Conservation (phyloP, 2,113 vertebrate species). For the Trinectes maculatus region DNA sequence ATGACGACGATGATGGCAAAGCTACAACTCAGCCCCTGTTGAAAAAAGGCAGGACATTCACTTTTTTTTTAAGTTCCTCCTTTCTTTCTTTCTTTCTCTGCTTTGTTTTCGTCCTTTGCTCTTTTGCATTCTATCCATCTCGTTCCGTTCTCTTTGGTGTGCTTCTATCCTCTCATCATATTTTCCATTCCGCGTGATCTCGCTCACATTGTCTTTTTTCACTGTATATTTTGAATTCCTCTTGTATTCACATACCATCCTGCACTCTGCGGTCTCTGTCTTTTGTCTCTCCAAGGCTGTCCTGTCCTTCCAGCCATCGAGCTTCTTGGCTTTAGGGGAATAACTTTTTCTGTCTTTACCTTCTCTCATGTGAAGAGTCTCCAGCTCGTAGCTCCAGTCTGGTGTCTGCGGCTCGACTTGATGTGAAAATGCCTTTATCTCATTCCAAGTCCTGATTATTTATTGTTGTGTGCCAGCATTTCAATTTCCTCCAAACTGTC, state of each 20-base stretch:
- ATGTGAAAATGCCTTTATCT: constrained; percentile 36
- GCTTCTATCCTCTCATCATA: background rate
- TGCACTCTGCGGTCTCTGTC: constrained; percentile 43
- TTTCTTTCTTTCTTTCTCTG: constrained; percentile 18
- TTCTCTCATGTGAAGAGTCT: constrained; percentile 25
- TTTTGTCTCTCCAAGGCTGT: constrained; percentile 20
- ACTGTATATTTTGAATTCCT: constrained; percentile 31
- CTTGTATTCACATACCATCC: constrained; percentile 26
- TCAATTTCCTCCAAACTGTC: constrained; percentile 33
- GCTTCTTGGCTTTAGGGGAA: constrained; percentile 32
- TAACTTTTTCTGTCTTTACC: constrained; percentile 39
- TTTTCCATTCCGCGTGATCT: background rate
- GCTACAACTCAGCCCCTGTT: constrained; percentile 94
- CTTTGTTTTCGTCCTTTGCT: constrained; percentile 5
- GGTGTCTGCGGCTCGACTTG: constrained; percentile 28
- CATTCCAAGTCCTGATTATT: constrained; percentile 22
- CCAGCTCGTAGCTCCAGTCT: constrained; percentile 31
- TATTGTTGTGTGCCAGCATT: constrained; percentile 27
- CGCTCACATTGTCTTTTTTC: constrained; percentile 27
- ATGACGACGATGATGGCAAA: constrained; percentile 96
- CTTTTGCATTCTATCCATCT: background rate
- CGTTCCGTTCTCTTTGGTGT: background rate
- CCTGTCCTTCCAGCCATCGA: constrained; percentile 23
- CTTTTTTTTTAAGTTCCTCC: constrained; percentile 77
- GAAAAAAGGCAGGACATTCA: constrained; percentile 98